A percentile compares a stretch with the other conserved stretches of the same genome.
Conservation (phyloP, 2,888 invertebrate species). For the Mactromeris polynyma region DNA sequence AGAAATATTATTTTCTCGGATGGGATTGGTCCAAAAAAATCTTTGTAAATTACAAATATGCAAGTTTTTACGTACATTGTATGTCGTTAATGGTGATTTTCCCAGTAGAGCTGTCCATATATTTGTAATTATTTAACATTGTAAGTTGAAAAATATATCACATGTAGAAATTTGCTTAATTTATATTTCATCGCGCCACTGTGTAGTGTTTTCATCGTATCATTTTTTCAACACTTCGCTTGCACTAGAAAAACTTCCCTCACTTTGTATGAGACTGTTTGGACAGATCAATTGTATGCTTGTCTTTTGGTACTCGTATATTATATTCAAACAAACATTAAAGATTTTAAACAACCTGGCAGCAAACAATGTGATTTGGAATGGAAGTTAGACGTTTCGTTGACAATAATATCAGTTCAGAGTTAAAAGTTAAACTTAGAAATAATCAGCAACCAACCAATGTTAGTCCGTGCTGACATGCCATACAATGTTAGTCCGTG, state of each 20-base stretch:
- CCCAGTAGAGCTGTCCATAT: neutral
- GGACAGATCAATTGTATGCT: neutral
- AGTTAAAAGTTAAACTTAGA: too few species aligned
- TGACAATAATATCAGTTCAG: neutral
- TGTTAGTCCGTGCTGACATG: too few species aligned
- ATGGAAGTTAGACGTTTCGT: neutral
- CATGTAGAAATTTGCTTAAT: constrained; percentile 8
- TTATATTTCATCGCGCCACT: neutral
- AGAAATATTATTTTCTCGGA: too few species aligned
- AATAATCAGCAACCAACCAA: too few species aligned
- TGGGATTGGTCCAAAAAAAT: too few species aligned
- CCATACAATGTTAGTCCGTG: too few species aligned
- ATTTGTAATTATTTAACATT: neutral
- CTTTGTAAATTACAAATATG: too few species aligned
- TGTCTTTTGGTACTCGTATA: neutral
- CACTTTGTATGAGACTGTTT: neutral
- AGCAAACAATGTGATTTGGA: neutral
- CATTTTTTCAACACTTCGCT: neutral
- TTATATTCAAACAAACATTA: neutral
- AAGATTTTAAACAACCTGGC: neutral
- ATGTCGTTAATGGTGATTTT: neutral
- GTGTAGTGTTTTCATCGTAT: neutral
- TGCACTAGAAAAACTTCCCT: neutral
- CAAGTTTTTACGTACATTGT: too few species aligned
- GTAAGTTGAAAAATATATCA: neutral